phyloP scores from a whole-genome alignment of 2,113 vertebrate species.

The Seriola aureovittata region DNA sequence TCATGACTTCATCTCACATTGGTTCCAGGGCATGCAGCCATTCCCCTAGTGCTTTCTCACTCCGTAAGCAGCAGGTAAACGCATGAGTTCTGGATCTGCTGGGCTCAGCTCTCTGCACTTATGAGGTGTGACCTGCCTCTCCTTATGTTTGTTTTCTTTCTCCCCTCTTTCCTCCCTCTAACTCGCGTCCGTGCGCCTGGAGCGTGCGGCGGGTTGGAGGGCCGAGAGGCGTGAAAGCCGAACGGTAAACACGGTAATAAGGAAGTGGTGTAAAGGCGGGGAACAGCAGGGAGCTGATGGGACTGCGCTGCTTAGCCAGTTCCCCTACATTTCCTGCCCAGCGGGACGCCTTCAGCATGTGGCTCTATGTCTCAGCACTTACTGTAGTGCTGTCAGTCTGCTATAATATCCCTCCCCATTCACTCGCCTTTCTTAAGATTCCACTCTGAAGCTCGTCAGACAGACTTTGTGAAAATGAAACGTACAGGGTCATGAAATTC shows the following conservation, averaged over 20 bases:
- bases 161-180: conserved; percentile 51
- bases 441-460: conserved; percentile 45
- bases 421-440: conserved; percentile 49
- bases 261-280: conserved; percentile 92
- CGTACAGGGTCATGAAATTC: conserved; percentile 33
- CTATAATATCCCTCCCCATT: conserved; percentile 79
- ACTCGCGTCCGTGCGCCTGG: conserved; percentile 58
- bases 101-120: conserved; percentile 65
- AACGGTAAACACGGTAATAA: conserved; percentile 95
- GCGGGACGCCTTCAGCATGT: conserved; percentile 90
- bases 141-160: conserved; percentile 77
- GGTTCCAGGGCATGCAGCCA: conserved; percentile 52
- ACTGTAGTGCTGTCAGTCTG: conserved; percentile 83
- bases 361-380: conserved; percentile 83
- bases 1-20: conserved; percentile 71
- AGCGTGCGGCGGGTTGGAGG: conserved; percentile 82
- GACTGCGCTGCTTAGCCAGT: conserved; percentile 90
- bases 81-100: conserved; percentile 62
- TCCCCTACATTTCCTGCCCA: conserved; percentile 96
- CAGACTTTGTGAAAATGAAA: conserved; percentile 70
- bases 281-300: conserved; percentile 94
- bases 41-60: conserved; percentile 36
- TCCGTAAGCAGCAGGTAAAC: conserved; percentile 70
- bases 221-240: conserved; percentile 90
- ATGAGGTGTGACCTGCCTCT: conserved; percentile 77